Base-by-base conservation (phyloP, 2,888 invertebrate species). In the Cephonodes hylas region DNA sequence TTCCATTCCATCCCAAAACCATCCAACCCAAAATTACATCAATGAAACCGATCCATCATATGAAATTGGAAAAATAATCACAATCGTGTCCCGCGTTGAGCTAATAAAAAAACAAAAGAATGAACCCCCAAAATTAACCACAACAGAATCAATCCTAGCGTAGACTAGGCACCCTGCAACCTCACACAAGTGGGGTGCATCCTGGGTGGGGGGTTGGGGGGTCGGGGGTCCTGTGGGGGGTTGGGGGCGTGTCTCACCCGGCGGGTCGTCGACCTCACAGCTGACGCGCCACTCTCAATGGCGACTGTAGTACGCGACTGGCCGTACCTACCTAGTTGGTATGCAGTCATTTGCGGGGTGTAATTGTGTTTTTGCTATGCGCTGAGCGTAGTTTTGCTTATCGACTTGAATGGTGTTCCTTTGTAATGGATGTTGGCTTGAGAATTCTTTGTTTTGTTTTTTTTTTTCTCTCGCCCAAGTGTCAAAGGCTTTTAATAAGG, bases 211-310 rank as follows among this genome's bases (percentile, higher is more conserved):
- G 34, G 25, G 42, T 65, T 10, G 74, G 77, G 44, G 10, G 20
- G 18, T 20, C 18, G 45, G 59, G 42, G 44, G 27, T n/a, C 23
- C n/a, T 53, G 15, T 1, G n/a, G 22, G n/a, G 34, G 25, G 42
- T 65, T 10, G 74, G 77, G 66, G 82, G 81, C 75, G 81, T 76
- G 81, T 66, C 75, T 61, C 64, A 31, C 72, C 72, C 46, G 27
- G 64, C 25, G 63, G 88, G 81, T 81, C 88, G 64, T 66, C 72
- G 83, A 86, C 76, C 87, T 76, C 76, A 80, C 89, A 89, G 89
- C 89, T 89, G 89, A 89, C 87, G 84, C 79, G 80, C 58, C 78
- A 67, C 42, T 60, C 42, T 62, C 76, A 84, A 87, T 85, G 88
- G 86, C 78, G 76, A 67, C 72, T 73, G 76, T 85, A 83, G 84